Conservation (phyloP, 2,113 vertebrate genomes). For the Gallinago paraguaiae region DNA sequence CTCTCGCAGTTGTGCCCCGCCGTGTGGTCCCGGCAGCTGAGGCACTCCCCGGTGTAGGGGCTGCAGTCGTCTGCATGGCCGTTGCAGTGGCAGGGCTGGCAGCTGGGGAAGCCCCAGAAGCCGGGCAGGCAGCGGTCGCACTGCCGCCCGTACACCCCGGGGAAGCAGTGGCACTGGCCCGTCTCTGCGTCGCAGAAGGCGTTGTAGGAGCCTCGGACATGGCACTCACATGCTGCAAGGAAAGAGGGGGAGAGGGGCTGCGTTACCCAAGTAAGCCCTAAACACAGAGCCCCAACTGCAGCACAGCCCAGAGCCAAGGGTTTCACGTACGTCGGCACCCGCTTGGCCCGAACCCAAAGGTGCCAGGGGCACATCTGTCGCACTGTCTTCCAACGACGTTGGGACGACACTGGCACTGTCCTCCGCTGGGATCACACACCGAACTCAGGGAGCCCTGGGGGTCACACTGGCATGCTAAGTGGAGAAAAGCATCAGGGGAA, state of each 20-base stretch:
- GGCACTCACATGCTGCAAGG: constrained; percentile 85
- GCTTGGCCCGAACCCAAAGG: constrained; percentile 90
- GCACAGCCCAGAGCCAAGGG: not conserved
- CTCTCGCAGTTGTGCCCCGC: constrained; percentile 89
- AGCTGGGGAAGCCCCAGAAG: constrained; percentile 93
- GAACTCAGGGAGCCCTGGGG: constrained; percentile 94
- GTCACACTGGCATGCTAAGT: constrained; percentile 90
- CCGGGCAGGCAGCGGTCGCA: constrained; percentile 90
- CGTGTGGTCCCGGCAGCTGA: constrained; percentile 85
- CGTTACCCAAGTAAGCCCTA: fast-evolving
- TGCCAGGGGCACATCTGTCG: constrained; percentile 85
- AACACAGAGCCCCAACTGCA: fast-evolving
- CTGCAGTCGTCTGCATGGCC: constrained; percentile 87
- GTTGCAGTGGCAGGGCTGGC: constrained; percentile 89
- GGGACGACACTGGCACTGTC: constrained; percentile 91
- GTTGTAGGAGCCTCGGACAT: constrained; percentile 83
- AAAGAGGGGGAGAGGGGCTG: not conserved
- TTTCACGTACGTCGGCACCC: constrained; percentile 89
- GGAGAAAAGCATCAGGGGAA: not conserved
- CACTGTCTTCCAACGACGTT: constrained; percentile 91
- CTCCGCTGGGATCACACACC: constrained; percentile 89
- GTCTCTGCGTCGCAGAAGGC: constrained; percentile 84
- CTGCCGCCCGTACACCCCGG: constrained; percentile 82
- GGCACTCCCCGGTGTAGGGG: constrained; percentile 81
- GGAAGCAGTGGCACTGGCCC: constrained; percentile 89